Base-by-base conservation (phyloP, 2,797 vertebrate genomes). In the Aeoliscus strigatus region DNA sequence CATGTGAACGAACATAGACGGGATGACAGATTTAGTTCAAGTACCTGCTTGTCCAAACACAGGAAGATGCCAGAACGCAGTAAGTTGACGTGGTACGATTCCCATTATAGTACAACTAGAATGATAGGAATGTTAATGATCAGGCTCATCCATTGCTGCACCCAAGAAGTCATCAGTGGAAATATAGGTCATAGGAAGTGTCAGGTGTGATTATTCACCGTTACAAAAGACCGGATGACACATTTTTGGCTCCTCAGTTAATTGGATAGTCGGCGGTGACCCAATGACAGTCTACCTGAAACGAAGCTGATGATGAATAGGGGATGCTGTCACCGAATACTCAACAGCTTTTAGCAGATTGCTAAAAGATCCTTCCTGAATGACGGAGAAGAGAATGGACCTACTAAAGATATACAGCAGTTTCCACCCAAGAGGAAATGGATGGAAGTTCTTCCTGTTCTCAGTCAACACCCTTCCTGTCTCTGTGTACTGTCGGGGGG, bases 381-480 rank as follows among this genome's bases (percentile, higher is more conserved):
- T 53, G 55, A 60, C 17, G 28, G 53, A 9, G 41, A 56, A 43
- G 41, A 60, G 35, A 57, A 42, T 39, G 51, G 27, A 6, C 38
- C 54, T 37, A 14, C 40, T 60, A 57, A 71, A 68, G 41, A 63
- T 73, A 73, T 8, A 7, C 32, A 16, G 14, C 4, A 0, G 43
- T 50, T 66, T 75, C 60, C 65, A 54, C 54, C 64, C 40, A 31
- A 36, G 34, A 63, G 75, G 68, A 81, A 75, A 25, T 70, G 63
- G 46, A 66, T 60, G 59, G 61, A 74, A 60, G 66, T 66, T 60
- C 60, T 73, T 84, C 69, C 64, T 74, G 54, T 36, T 5, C 40
- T 29, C 32, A 27, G 47, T 57, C 15, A 17, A 63, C 79, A 66
- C 80, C 80, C 80, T 79, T 84, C 83, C 83, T 83, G 80, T 81